Evolutionary conservation across 1,140 invertebrate genomes (phyloP), one percentile per base, ranked within the genome.

Genomic region (Temnothorax longispinosus): DNA sequence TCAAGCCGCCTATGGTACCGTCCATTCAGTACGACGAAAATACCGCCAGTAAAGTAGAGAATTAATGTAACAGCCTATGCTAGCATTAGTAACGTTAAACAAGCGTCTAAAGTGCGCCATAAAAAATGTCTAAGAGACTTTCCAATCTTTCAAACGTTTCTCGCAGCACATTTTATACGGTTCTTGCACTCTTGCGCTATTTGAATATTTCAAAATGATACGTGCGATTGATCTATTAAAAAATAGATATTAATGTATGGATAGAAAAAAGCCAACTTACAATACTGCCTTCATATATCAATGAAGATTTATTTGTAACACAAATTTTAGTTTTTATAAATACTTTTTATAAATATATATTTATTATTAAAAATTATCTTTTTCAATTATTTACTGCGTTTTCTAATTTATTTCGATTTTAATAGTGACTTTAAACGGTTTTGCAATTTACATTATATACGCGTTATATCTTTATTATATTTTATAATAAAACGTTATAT

Each of bases 1-100:
- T 98, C 86, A 97, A 97, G 89, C 97, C 97, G 11, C 97, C 97
- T 0, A 93, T 98, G 89, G 96, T 97, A 74, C 98, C 98, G 2
- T 98, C 97, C 0, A 96, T 97, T n/a, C 97, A 98, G 92, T 97
- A 98, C 38, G 97, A 98, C 89, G 97, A 98, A 75, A 92, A 95
- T 71, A 95, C 94, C 5, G 94, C 93, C 0, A 92, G 93, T 6
- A 95, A 95, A 91, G 93, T 95, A 1, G 93, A 95, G 0, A 84
- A 84, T 60, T 84, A 60, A 84, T 13, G 65, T 38, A 21, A 56
- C 32, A 7, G 8, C 15, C 18, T 41, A 69, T 27, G 13, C 54
- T 54, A 67, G 62, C 38, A 77, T 47, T 77, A 77, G 41, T 77
- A 32, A 64, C 2, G n/a, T 15, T 27, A 32, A 18, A 41, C 54